Percentiles rank a stretch among this genome's conserved stretches.
These are phyloP conservation scores for rabbit (Oryctolagus cuniculus) DNA, from an alignment of 2,113 vertebrate genomes.

Conservation along the genomic window DNA sequence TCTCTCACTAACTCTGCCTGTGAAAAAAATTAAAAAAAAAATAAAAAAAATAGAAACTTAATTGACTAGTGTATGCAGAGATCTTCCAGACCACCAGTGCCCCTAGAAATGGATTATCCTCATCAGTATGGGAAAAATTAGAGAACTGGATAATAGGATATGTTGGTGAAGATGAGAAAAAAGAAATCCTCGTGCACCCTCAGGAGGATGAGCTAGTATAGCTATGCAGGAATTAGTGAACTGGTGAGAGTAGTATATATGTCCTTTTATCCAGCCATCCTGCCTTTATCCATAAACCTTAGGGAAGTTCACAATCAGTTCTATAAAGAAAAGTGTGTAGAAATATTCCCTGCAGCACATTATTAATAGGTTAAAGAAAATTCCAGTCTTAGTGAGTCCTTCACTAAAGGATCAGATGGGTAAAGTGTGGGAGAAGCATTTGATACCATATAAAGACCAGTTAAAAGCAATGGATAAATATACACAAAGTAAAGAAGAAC, in stretches of 20 bases:
- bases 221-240: background rate
- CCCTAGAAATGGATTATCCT: background rate
- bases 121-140: background rate
- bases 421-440: background rate
- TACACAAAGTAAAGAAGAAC: background rate
- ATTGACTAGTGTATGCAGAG: background rate
- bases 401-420: background rate
- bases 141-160: background rate
- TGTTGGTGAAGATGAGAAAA: background rate
- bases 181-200: background rate
- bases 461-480: background rate
- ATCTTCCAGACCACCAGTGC: background rate
- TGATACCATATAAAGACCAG: background rate
- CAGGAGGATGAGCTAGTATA: background rate
- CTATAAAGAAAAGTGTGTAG: background rate
- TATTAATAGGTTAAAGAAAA: background rate
- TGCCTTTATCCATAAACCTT: background rate
- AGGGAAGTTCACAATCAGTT: background rate
- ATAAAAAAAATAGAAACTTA: background rate
- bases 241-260: background rate
- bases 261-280: background rate
- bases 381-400: background rate
- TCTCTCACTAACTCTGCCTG: no score
- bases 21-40: no score
- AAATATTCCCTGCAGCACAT: background rate